phyloP scores from a whole-genome alignment of 1,140 invertebrate species.

The Sarcophaga bullata region DNA sequence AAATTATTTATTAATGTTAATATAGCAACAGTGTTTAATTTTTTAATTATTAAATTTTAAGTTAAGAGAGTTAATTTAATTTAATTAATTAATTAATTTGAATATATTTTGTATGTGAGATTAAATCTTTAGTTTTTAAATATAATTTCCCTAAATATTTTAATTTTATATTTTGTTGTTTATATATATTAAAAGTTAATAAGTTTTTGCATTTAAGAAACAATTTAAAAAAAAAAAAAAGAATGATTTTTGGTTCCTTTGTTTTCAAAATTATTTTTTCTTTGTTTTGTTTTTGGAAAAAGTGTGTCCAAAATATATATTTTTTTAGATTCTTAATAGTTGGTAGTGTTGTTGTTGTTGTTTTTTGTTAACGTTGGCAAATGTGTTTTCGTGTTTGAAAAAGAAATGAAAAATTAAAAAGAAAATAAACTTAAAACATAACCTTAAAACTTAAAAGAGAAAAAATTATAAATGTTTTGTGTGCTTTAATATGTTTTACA shows the following conservation, averaged over 20 bases:
- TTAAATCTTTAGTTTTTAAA: neutral
- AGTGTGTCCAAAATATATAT: neutral
- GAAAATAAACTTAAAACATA: neutral
- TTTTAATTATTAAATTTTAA: neutral
- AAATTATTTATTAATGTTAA: neutral
- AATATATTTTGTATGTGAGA: neutral
- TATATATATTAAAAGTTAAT: neutral
- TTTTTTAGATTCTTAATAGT: neutral
- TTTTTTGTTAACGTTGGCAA: constrained; percentile 10
- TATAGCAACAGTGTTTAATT: constrained; percentile 48
- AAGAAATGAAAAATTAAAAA: neutral
- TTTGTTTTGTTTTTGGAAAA: neutral
- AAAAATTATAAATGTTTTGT: constrained; percentile 11
- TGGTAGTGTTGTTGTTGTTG: neutral
- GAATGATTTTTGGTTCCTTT: neutral
- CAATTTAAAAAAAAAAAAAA: neutral
- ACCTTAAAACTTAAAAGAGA: neutral
- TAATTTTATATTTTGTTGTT: neutral
- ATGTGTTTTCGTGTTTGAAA: constrained; percentile 31
- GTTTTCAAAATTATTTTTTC: neutral
- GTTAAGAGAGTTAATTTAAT: neutral
- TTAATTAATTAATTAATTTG: neutral
- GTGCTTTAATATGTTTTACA: neutral
- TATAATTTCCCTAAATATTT: constrained; percentile 35
- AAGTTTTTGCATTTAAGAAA: neutral